Evolutionary conservation across 2,113 vertebrate species (phyloP).

Genomic region (Rattus rattus): DNA sequence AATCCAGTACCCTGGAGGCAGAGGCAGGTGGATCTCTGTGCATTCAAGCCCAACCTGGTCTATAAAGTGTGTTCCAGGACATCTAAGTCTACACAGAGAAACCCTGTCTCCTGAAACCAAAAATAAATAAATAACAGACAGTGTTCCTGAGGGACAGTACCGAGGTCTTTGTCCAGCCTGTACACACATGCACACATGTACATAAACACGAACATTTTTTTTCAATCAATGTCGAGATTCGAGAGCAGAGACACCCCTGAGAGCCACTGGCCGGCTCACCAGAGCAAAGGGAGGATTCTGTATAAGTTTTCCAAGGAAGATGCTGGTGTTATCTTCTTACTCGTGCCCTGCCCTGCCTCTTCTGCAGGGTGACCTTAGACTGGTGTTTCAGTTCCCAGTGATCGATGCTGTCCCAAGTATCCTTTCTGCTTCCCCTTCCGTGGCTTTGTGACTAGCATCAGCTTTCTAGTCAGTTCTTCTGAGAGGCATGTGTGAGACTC

Average conservation of each 20-base stretch:
- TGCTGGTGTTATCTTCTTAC: accelerated
- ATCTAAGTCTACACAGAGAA: neutral
- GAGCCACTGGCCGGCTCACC: neutral
- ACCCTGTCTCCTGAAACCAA: neutral
- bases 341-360: neutral
- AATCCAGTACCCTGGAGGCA: neutral
- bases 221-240: neutral
- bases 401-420: neutral
- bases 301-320: neutral
- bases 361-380: neutral
- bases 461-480: neutral
- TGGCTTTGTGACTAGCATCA: too few species aligned
- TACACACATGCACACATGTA: neutral
- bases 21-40: neutral
- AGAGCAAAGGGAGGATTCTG: neutral
- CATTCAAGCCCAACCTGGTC: neutral
- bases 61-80: neutral
- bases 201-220: neutral
- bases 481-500: neutral
- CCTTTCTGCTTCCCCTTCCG: neutral
- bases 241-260: neutral
- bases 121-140: neutral
- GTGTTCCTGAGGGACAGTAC: too few species aligned
- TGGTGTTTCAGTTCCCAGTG: neutral
- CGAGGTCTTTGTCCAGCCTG: too few species aligned